Evolutionary conservation across 2,113 vertebrate genomes (phyloP), one percentile per base, ranked within the genome.

Genomic region (Planiliza haematocheilus): DNA sequence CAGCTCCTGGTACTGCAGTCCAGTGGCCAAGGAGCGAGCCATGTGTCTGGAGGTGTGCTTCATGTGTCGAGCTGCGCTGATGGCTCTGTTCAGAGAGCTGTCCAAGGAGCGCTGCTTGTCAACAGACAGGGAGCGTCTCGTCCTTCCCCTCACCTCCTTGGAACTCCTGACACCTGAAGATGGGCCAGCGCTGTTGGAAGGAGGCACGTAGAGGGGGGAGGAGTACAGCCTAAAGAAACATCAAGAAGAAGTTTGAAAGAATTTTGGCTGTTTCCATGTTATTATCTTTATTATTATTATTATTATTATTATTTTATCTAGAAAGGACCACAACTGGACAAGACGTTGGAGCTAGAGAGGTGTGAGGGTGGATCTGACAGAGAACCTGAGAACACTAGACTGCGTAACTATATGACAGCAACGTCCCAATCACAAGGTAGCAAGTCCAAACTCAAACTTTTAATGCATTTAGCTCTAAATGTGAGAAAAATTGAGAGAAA

Each of bases 1-100:
- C 30, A 42, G 18, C 3, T 70, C 72, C 0, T 88, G 86, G 51
- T 88, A 86, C 78, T 90, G 79, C 65, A 96, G 93, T 10, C 95
- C 94, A 0, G 90, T 30, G 0, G 92, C 86, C 72, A 98, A 92
- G 0, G 87, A 93, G 24, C 67, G 89, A 72, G 94, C 92, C 92
- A 98, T 93, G 77, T 87, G 93, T 14, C 41, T 63, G 0, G 94
- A 94, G 84, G 90, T 93, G 62, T 80, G 10, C 24, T 90, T 91
- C 37, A 96, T 83, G 9, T 88, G 82, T 36, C 69, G 86, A 0
- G 96, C 95, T 0, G 94, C 95, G 42, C 79, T 83, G 56, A 95
- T 66, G 0, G 96, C 95, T 3, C 65, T 84, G 67, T 77, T 67
- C 81, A 98, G 92, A 0, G 95, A 94, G 12, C 20, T 17, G 78